These are phyloP conservation scores for Plagodis pulveraria DNA, from an alignment of 2,888 invertebrate species.

Conservation along the genomic window DNA sequence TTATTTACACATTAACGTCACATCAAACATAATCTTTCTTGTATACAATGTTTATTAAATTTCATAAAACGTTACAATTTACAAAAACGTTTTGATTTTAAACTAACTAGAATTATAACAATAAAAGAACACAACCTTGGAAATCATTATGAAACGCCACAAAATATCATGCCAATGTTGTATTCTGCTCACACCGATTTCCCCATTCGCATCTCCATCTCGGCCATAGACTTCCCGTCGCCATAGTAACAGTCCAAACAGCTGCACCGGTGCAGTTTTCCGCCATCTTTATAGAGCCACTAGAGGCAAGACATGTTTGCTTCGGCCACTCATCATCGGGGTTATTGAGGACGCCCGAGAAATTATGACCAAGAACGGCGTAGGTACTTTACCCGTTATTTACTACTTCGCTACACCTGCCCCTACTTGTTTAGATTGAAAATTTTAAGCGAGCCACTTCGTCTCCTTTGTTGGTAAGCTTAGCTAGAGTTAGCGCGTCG, in stretches of 20 bases:
- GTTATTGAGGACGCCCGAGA: conserved; percentile 22
- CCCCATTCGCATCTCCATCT: conserved; percentile 20
- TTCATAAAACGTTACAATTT: too few species aligned
- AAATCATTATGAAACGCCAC: too few species aligned
- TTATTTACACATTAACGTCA: too few species aligned
- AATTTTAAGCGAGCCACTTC: conserved; percentile 21
- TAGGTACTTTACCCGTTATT: conserved; percentile 21
- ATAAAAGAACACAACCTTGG: too few species aligned
- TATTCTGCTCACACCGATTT: conserved; percentile 10
- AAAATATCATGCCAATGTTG: too few species aligned
- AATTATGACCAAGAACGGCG: conserved; percentile 19
- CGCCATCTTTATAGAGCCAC: conserved; percentile 52
- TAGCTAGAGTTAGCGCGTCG: conserved; percentile 19
- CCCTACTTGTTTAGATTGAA: conserved; percentile 27
- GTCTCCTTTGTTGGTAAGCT: conserved; percentile 23
- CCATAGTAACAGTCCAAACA: conserved; percentile 35
- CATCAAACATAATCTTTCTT: too few species aligned
- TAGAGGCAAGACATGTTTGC: conserved; percentile 25
- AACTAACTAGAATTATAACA: too few species aligned
- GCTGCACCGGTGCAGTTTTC: conserved; percentile 59
- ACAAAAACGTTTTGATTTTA: too few species aligned
- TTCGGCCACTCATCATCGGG: conserved; percentile 22
- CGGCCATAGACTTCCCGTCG: conserved; percentile 6
- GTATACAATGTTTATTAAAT: too few species aligned
- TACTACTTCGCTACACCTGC: conserved; percentile 25